Evolutionary conservation across 2,113 vertebrate species (phyloP).

Genomic region (Glaucidium brasilianum): DNA sequence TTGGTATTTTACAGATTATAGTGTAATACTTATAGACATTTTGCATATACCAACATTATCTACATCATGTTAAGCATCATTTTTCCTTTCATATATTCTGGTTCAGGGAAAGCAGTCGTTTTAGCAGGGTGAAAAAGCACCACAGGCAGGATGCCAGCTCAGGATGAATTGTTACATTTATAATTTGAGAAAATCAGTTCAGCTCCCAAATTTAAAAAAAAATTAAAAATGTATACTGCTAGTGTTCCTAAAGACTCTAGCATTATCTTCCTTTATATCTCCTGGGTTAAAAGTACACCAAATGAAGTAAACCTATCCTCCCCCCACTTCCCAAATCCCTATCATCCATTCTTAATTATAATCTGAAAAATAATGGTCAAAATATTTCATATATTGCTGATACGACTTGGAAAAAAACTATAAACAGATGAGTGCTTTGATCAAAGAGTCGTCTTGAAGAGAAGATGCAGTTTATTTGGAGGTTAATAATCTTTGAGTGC

Average conservation of each 20-base stretch:
- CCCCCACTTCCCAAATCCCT: neutral
- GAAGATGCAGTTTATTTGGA: slow-evolving; percentile 38
- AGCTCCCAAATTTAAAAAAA: neutral
- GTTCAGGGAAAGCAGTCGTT: slow-evolving; percentile 30
- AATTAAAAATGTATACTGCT: neutral
- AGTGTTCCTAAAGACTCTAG: neutral
- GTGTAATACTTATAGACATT: neutral
- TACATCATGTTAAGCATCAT: neutral
- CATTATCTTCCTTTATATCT: neutral
- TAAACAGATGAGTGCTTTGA: slow-evolving; percentile 34
- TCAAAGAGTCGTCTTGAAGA: slow-evolving; percentile 36
- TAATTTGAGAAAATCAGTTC: neutral
- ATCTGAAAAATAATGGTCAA: neutral
- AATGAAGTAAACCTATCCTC: neutral
- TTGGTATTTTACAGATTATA: neutral
- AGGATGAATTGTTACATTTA: neutral
- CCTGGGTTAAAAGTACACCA: neutral
- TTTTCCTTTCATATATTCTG: slow-evolving; percentile 27
- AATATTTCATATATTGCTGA: neutral
- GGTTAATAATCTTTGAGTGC: slow-evolving; percentile 38
- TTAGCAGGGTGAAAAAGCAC: slow-evolving; percentile 16
- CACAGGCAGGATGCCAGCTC: neutral
- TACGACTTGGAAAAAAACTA: neutral
- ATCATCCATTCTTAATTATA: neutral
- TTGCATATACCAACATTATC: neutral